Percentiles rank a stretch among this genome's conserved stretches.
Conservation (phyloP, 2,888 invertebrate species). For the Metellina segmentata region DNA sequence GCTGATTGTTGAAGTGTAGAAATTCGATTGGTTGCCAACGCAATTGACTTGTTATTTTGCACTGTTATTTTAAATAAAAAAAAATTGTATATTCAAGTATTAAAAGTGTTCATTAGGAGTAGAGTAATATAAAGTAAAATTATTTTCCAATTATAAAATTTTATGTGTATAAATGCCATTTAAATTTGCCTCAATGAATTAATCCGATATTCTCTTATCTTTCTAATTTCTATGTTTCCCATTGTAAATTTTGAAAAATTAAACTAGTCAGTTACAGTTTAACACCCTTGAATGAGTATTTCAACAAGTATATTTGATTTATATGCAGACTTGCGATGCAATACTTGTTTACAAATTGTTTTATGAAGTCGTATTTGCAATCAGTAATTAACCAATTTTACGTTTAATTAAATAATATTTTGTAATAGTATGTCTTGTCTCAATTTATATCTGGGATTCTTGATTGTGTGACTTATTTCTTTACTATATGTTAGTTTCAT, state of each 20-base stretch:
- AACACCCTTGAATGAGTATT: background rate
- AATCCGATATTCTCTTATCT: background rate
- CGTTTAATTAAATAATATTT: too few relatives aligned
- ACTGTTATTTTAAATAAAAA: conserved; percentile 29
- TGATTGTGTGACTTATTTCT: too few relatives aligned
- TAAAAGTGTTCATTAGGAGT: background rate
- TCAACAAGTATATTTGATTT: too few relatives aligned
- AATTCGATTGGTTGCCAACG: conserved; percentile 13
- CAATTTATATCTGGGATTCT: too few relatives aligned
- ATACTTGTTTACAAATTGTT: too few relatives aligned
- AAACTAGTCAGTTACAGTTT: background rate
- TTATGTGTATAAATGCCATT: background rate
- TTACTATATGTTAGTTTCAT: too few relatives aligned
- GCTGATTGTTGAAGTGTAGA: conserved; percentile 39
- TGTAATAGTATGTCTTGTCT: too few relatives aligned
- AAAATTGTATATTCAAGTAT: conserved; percentile 21
- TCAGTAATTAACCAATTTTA: too few relatives aligned
- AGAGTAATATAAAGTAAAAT: background rate
- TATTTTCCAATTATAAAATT: background rate
- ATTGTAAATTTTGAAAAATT: background rate
- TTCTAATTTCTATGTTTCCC: background rate
- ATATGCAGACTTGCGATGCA: too few relatives aligned
- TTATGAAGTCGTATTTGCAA: too few relatives aligned
- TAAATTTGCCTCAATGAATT: too few relatives aligned
- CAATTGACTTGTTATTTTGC: conserved; percentile 15